Conservation (phyloP, 2,888 invertebrate genomes). For the Nineta flava region DNA sequence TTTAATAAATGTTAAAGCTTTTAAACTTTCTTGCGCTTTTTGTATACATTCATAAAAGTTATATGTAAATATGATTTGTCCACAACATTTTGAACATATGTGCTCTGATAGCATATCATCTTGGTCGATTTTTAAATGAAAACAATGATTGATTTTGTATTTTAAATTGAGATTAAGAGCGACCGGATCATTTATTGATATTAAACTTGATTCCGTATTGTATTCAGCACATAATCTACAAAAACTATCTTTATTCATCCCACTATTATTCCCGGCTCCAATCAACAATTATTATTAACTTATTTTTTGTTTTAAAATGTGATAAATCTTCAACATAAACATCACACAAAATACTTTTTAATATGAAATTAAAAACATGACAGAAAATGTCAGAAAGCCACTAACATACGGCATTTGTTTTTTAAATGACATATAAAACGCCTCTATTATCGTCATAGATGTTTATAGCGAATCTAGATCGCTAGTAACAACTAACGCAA, state of each 20-base stretch:
- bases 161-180: conserved; percentile 16
- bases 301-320: too few relatives aligned
- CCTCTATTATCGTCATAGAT: too few relatives aligned
- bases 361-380: too few relatives aligned
- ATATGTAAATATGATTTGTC: conserved; percentile 25
- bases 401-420: too few relatives aligned
- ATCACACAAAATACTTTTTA: too few relatives aligned
- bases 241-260: conserved; percentile 10
- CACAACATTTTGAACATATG: conserved; percentile 23
- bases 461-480: too few relatives aligned
- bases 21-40: conserved; percentile 23
- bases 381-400: too few relatives aligned
- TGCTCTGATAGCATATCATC: conserved; percentile 22
- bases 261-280: not conserved
- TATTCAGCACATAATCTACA: conserved; percentile 28
- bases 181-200: conserved; percentile 20
- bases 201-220: conserved; percentile 17
- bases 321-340: too few relatives aligned
- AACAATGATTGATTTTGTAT: conserved; percentile 23
- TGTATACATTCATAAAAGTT: conserved; percentile 24
- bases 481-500: too few relatives aligned
- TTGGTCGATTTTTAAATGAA: conserved; percentile 23
- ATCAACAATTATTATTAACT: too few relatives aligned
- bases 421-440: too few relatives aligned
- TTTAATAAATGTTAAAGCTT: conserved; percentile 7